Evolutionary conservation across 1,140 invertebrate species (phyloP).

Genomic region (Patella vulgata): DNA sequence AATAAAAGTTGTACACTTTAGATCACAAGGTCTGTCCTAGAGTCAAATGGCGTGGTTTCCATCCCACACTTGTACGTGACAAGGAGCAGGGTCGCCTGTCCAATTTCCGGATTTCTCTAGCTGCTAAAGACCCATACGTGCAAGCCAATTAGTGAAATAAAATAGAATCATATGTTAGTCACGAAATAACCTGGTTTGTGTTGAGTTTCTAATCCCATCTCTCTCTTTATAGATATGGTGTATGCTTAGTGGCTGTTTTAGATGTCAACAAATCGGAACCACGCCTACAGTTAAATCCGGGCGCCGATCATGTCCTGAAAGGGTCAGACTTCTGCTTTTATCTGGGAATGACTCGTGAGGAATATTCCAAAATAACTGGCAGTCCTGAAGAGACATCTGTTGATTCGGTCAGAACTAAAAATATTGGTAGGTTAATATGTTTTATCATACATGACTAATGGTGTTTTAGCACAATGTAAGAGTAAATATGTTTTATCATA

Average conservation of each 20-base stretch:
- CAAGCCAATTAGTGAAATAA: no score
- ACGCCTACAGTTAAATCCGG: slow-evolving; percentile 92
- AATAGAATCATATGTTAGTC: no score
- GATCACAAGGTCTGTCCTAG: no score
- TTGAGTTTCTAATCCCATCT: no score
- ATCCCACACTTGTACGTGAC: no score
- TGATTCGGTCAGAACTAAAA: slow-evolving; percentile 31
- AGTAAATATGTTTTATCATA: no score
- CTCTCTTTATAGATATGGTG: slow-evolving; percentile 87
- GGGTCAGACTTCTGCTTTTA: slow-evolving; percentile 92
- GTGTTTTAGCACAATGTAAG: neutral
- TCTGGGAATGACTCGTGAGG: slow-evolving; percentile 92
- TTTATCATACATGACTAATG: neutral
- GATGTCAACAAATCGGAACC: slow-evolving; percentile 83
- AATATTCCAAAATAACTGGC: slow-evolving; percentile 70
- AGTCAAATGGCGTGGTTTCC: no score
- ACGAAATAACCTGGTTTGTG: no score
- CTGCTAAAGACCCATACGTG: no score
- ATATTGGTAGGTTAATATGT: slow-evolving; percentile 39
- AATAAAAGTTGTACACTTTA: no score
- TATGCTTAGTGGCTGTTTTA: slow-evolving; percentile 92
- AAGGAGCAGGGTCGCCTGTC: no score
- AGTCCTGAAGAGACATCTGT: slow-evolving; percentile 22
- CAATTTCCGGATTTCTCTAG: no score
- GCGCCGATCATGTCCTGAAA: slow-evolving; percentile 95